phyloP scores from a whole-genome alignment of 2,888 invertebrate genomes.

The Diaperis boleti region DNA sequence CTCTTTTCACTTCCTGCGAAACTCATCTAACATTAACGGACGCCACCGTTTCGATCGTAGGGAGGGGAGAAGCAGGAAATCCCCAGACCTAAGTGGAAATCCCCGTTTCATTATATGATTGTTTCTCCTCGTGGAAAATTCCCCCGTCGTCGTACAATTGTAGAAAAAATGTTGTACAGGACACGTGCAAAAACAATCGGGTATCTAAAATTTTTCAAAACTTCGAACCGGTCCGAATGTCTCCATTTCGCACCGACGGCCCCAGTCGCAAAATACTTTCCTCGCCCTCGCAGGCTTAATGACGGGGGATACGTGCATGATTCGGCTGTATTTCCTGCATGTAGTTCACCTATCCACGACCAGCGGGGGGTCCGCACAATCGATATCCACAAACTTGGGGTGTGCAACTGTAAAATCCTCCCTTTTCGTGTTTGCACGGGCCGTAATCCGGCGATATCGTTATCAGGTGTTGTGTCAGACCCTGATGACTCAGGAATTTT shows the following conservation, averaged over 20 bases:
- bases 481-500: conserved; percentile 40
- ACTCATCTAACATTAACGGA: conserved; percentile 40
- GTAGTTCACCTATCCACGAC: conserved; percentile 28
- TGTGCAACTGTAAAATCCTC: conserved; percentile 49
- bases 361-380: conserved; percentile 29
- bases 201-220: conserved; percentile 11
- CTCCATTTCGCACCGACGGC: no score
- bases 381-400: conserved; percentile 39
- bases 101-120: conserved; percentile 23
- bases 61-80: conserved; percentile 2
- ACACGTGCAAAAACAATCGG: background rate
- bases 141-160: no score
- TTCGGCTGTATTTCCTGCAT: conserved; percentile 36
- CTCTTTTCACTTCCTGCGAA: conserved; percentile 45
- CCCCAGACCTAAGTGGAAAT: conserved; percentile 16
- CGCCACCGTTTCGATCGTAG: conserved; percentile 26
- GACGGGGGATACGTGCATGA: conserved; percentile 33
- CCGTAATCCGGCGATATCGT: conserved; percentile 47
- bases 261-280: background rate
- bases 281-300: conserved; percentile 12
- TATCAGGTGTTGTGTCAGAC: conserved; percentile 43
- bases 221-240: no score
- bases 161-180: no score
- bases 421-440: conserved; percentile 53
- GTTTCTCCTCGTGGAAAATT: background rate